phyloP scores from a whole-genome alignment of 2,113 vertebrate species.

The Onychostoma macrolepis region DNA sequence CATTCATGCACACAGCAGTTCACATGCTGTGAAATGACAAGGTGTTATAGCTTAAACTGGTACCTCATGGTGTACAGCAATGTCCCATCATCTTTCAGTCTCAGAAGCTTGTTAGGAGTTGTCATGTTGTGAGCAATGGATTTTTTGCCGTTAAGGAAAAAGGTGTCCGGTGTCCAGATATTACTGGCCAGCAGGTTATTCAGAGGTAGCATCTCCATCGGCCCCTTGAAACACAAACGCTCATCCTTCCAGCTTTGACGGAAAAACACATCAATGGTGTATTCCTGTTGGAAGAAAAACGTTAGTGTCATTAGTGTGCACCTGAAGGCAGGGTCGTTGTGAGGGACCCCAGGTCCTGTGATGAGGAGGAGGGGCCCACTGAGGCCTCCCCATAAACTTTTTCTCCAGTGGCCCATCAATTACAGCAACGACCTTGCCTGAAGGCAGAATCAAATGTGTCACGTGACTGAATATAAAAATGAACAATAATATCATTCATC shows the following conservation, averaged over 20 bases:
- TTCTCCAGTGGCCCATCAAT: not conserved
- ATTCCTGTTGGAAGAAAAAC: conserved; percentile 79
- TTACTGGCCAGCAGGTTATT: conserved; percentile 96
- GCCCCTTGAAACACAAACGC: conserved; percentile 90
- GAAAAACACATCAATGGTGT: conserved; percentile 97
- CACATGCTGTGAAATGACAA: not conserved
- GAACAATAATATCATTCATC: conserved; percentile 1
- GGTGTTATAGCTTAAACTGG: conserved; percentile 22
- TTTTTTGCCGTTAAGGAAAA: conserved; percentile 97
- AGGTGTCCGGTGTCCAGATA: conserved; percentile 98
- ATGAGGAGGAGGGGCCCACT: conserved; percentile 4
- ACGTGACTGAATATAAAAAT: conserved; percentile 19
- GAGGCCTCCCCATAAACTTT: not conserved
- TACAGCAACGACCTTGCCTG: not conserved
- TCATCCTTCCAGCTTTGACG: conserved; percentile 99
- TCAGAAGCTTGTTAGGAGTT: conserved; percentile 94
- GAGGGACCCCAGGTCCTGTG: not conserved
- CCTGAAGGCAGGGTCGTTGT: no score
- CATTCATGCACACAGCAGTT: not conserved
- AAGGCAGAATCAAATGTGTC: not conserved
- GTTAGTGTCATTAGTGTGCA: not conserved
- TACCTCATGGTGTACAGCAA: conserved; percentile 99
- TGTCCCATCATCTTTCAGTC: conserved; percentile 91
- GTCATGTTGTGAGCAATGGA: conserved; percentile 99
- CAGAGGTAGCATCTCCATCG: conserved; percentile 91